These are phyloP conservation scores for Phoxinus phoxinus DNA, from an alignment of 2,113 vertebrate genomes.

Conservation along the genomic window DNA sequence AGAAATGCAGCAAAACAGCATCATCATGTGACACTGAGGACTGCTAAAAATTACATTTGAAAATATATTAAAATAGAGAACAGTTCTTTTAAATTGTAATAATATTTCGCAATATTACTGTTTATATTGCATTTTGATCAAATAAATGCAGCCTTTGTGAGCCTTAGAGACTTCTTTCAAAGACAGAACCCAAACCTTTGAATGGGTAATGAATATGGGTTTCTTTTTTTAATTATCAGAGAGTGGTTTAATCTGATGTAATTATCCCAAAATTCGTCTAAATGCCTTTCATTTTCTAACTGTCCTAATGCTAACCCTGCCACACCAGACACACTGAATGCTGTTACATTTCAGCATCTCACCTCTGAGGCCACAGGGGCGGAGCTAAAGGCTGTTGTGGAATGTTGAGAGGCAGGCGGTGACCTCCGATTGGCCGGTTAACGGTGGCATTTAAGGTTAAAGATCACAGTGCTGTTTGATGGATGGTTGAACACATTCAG, in stretches of 20 bases:
- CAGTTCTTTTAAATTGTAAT: neutral
- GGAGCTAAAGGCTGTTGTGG: constrained; percentile 29
- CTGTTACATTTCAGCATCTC: neutral
- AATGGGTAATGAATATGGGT: neutral
- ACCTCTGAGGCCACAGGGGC: constrained; percentile 20
- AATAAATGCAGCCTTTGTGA: neutral
- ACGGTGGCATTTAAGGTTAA: constrained; percentile 55
- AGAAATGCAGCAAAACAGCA: neutral
- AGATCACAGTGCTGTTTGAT: constrained; percentile 56
- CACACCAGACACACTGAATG: neutral
- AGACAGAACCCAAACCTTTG: neutral
- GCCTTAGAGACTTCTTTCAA: neutral
- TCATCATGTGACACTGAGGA: neutral
- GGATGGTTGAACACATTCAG: constrained; percentile 62
- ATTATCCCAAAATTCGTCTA: neutral
- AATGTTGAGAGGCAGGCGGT: constrained; percentile 17
- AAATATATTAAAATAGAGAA: neutral
- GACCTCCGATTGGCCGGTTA: constrained; percentile 34
- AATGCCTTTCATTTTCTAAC: neutral
- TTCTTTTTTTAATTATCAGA: neutral
- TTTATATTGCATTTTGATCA: neutral
- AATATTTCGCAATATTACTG: neutral
- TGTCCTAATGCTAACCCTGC: neutral
- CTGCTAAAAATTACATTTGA: neutral
- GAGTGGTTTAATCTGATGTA: neutral